Evolutionary conservation across 1,140 invertebrate species (phyloP).

Genomic region (Eufriesea mexicana): DNA sequence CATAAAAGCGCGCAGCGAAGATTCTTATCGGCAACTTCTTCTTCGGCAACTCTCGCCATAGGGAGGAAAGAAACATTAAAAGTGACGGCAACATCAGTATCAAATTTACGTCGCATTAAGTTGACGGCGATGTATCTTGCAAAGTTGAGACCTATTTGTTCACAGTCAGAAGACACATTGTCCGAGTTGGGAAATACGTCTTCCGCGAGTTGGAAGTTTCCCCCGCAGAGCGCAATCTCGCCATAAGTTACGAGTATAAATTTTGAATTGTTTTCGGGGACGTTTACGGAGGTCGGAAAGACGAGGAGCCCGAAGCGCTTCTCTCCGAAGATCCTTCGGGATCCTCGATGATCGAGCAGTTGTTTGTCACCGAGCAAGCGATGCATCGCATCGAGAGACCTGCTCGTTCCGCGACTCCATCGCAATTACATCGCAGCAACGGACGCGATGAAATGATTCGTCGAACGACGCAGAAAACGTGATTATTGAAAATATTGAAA

Average conservation of each 20-base stretch:
- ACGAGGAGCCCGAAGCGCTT: neutral
- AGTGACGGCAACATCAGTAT: slow-evolving; percentile 35
- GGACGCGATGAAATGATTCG: neutral
- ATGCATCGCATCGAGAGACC: neutral
- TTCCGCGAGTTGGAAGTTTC: slow-evolving; percentile 23
- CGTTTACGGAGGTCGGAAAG: neutral
- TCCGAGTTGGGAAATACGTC: slow-evolving; percentile 47
- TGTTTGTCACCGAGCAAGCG: neutral
- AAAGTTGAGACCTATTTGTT: slow-evolving; percentile 46
- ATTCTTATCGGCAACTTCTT: slow-evolving; percentile 5
- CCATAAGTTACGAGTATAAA: slow-evolving; percentile 37
- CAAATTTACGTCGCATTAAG: slow-evolving; percentile 43
- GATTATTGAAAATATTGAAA: slow-evolving; percentile 38
- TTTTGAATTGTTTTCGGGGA: slow-evolving; percentile 32
- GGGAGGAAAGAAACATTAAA: slow-evolving; percentile 11
- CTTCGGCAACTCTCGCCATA: neutral
- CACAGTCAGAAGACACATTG: slow-evolving; percentile 40
- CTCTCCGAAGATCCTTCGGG: neutral
- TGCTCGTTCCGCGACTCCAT: neutral
- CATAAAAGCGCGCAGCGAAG: neutral
- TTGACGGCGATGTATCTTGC: slow-evolving; percentile 33
- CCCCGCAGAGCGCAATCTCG: slow-evolving; percentile 26
- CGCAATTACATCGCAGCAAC: neutral
- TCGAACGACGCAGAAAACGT: too few species aligned
- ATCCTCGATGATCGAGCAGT: neutral